Percentiles rank a stretch among this genome's conserved stretches.
These are phyloP conservation scores for Columba guinea DNA, from an alignment of 2,797 vertebrate genomes.

Conservation along the genomic window DNA sequence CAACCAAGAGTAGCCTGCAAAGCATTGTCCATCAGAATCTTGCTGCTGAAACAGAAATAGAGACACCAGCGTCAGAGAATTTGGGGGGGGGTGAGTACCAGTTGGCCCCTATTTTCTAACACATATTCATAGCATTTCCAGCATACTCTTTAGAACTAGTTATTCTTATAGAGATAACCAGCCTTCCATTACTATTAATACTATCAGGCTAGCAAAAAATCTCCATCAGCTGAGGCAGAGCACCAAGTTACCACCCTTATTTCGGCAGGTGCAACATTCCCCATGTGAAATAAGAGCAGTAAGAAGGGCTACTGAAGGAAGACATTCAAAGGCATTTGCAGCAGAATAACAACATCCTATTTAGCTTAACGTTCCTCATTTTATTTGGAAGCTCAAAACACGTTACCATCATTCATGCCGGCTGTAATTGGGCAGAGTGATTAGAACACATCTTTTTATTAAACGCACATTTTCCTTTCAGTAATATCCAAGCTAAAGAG, in stretches of 20 bases:
- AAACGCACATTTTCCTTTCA: slow-evolving; percentile 42
- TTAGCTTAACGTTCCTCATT: background rate
- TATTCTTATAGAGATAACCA: background rate
- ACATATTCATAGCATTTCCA: background rate
- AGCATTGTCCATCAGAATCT: background rate
- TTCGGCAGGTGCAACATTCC: background rate
- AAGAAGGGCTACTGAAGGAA: background rate
- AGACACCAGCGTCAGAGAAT: background rate
- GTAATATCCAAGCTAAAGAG: background rate
- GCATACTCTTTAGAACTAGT: background rate
- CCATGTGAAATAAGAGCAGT: background rate
- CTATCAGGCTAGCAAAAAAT: background rate
- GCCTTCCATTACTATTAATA: background rate
- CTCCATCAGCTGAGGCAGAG: background rate
- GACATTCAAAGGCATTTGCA: background rate
- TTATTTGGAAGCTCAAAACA: slow-evolving; percentile 15
- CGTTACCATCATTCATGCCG: background rate
- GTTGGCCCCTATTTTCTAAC: background rate
- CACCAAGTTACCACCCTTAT: background rate
- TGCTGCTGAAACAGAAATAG: background rate
- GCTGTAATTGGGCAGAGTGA: slow-evolving; percentile 29
- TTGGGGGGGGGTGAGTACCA: background rate
- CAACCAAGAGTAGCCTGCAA: background rate
- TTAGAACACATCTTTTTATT: slow-evolving; percentile 52
- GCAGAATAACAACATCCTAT: background rate